Conservation (phyloP, 2,888 invertebrate genomes). For the Agriopis marginaria region DNA sequence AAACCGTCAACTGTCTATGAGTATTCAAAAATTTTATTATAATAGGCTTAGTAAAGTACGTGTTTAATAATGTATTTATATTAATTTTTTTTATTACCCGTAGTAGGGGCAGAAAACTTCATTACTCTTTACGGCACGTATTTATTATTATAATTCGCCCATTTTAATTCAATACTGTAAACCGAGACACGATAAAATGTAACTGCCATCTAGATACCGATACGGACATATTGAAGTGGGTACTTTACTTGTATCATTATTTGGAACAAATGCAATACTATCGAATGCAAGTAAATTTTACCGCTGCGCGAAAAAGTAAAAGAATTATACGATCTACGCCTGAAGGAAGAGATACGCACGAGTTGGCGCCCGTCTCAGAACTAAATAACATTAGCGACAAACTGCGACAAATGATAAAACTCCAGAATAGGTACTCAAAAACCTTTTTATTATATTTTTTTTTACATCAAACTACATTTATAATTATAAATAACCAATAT, state of each 20-base stretch:
- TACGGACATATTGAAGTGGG: conserved; percentile 5
- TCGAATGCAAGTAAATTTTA: too few relatives aligned
- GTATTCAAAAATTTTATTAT: too few relatives aligned
- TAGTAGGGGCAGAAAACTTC: conserved; percentile 46
- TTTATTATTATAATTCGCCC: conserved; percentile 33
- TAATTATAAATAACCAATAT: too few relatives aligned
- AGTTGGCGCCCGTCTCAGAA: too few relatives aligned
- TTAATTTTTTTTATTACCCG: neutral
- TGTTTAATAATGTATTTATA: neutral
- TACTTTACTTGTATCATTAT: conserved; percentile 7
- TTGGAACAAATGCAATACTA: conserved; percentile 8
- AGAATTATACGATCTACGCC: neutral
- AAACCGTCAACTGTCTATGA: too few relatives aligned
- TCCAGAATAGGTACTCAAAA: too few relatives aligned
- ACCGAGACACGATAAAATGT: conserved; percentile 28
- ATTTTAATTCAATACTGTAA: conserved; percentile 37
- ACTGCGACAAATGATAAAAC: too few relatives aligned
- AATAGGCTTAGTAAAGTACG: too few relatives aligned
- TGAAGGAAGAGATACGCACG: neutral
- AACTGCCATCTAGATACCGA: conserved; percentile 15
- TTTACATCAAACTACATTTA: too few relatives aligned
- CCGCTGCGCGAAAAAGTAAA: too few relatives aligned
- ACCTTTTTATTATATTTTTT: too few relatives aligned
- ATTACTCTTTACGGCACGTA: conserved; percentile 46
- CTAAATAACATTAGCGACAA: too few relatives aligned